Evolutionary conservation across 2,113 vertebrate genomes (phyloP).

Genomic region (Planiliza haematocheilus): DNA sequence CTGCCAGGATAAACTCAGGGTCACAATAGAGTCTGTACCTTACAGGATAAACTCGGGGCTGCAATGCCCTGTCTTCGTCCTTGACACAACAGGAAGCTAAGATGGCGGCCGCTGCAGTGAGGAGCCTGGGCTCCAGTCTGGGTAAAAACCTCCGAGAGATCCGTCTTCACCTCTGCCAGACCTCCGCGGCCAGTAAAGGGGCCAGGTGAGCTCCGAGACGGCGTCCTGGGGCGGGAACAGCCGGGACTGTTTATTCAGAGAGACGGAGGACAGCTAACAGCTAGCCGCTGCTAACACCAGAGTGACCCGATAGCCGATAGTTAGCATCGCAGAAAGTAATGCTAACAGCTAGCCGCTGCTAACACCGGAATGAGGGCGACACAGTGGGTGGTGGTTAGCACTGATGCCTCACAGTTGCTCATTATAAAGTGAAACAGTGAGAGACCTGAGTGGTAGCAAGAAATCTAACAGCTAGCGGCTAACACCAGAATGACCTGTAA

Average conservation of each 20-base stretch:
- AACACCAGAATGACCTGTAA: too few species aligned
- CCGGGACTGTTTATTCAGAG: neutral
- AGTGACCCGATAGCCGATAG: too few species aligned
- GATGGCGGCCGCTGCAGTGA: constrained; percentile 82
- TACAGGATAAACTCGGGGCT: neutral
- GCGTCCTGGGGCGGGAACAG: neutral
- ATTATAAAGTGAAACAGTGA: too few species aligned
- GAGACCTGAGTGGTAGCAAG: too few species aligned
- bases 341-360: too few species aligned
- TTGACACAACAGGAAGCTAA: constrained; percentile 53
- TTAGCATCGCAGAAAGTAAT: too few species aligned
- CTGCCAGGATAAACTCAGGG: constrained; percentile 2
- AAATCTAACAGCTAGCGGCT: too few species aligned
- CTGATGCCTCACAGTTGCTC: too few species aligned
- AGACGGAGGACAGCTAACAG: neutral
- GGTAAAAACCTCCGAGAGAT: constrained; percentile 86
- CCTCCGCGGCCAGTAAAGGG: constrained; percentile 87
- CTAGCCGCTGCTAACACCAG: too few species aligned
- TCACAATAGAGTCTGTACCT: accelerated
- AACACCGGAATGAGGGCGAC: too few species aligned
- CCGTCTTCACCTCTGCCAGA: constrained; percentile 93
- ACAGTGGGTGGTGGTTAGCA: too few species aligned
- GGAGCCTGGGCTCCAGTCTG: constrained; percentile 74
- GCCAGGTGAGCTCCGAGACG: constrained; percentile 80
- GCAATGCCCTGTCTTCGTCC: accelerated